Evolutionary conservation across 2,113 vertebrate species (phyloP), one percentile per base, ranked within the genome.

Genomic region (Oxyura jamaicensis): DNA sequence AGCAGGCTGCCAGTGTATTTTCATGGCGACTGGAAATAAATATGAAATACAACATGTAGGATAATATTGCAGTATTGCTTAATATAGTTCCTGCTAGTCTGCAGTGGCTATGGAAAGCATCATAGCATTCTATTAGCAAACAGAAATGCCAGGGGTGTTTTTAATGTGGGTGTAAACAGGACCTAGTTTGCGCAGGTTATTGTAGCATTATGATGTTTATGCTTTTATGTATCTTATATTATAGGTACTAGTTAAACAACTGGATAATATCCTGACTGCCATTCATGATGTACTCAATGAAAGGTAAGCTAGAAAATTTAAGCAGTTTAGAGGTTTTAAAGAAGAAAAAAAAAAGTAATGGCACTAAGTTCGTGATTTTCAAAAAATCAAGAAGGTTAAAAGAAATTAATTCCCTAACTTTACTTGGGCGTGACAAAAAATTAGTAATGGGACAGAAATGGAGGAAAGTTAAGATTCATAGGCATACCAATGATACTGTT

Each of bases 251-350:
- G 99, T 99, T 98, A 99, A 99, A 98, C 99, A 99, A 91, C 97
- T 99, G 98, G 99, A 99, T 98, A 98, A 98, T 97, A 99, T 99
- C 98, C 98, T 99, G 98, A 98, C 98, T 98, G 99, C 99, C 95
- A 97, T 99, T 96, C 99, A 99, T 91, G 99, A 99, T 97, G 98
- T 99, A 93, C 98, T 99, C 86, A 99, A 99, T 96, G 99, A 99
- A 98, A 99, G 99, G 99, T 99, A 98, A 97, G 97, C 25, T 84
- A 82, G 28, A 42, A 83, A 53, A 88, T 36, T 10, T 8, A 42
- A 67, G 39, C 15, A 13, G 25, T 78, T 41, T 31, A 41, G 50
- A 77, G n/a, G 21, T 22, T 90, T 59, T 71, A 11, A 77, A 62
- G 23, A 46, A 20, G 56, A 67, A 71, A 71, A 87, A n/a, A 18